Evolutionary conservation across 2,113 vertebrate genomes (phyloP), one percentile per base, ranked within the genome.

Genomic region (Archocentrus centrarchus): DNA sequence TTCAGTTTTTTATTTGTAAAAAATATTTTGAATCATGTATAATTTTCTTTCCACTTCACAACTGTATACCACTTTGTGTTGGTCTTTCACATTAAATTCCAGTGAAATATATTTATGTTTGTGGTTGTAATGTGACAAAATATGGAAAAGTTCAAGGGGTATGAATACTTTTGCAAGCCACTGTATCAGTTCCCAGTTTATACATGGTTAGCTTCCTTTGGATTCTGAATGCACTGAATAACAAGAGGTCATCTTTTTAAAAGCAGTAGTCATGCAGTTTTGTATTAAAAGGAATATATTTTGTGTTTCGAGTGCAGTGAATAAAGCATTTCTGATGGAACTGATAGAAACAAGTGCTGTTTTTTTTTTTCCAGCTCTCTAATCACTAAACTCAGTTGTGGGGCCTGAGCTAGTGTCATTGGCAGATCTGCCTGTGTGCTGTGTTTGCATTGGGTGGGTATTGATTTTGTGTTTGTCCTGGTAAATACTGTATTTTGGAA

Each of bases 401-500:
- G 75, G 20, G 55, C 63, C 59, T 76, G 68, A 91, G 89, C 85
- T 85, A 83, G 77, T 80, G 11, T 89, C 80, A 81, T 86, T 90
- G 84, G 85, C 87, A 84, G 85, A 88, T 86, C 85, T 80, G 82
- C 82, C 84, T 84, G 77, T 86, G 76, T 92, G 75, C 87, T 88
- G 79, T 87, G 78, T 92, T 92, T 93, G 80, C 30, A 8, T 89
- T 92, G 86, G 91, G 80, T 53, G 78, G 84, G 79, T 89, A 92
- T 92, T 86, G 90, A 91, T 89, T 93, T 89, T 88, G 60, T 89
- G 82, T 94, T 93, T 93, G 85, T 90, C 87, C 80, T 89, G 80
- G 89, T 93, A 85, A 93, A 92, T 88, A 89, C 87, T 80, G 81
- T 84, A 58, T 87, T 90, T 91, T 91, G 61, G 87, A 88, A 85